A percentile compares a stretch with the other conserved stretches of the same genome.
Conservation (phyloP, 2,888 invertebrate genomes). For the Torymus aiolomorphi region DNA sequence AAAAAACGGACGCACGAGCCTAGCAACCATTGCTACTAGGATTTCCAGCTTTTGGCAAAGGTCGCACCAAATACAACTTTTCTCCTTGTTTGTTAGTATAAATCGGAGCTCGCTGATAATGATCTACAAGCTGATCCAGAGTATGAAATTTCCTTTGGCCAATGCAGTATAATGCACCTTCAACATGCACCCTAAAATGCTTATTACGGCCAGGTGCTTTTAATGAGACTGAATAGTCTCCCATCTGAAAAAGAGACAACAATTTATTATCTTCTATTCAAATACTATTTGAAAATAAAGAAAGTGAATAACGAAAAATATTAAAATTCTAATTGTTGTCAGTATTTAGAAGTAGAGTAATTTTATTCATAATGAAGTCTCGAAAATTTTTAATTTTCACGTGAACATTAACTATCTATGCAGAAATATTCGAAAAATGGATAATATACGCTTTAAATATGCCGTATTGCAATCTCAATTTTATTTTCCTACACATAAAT, state of each 20-base stretch:
- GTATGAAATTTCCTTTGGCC: constrained; percentile 98
- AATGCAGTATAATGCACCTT: constrained; percentile 94
- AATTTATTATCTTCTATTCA: neutral
- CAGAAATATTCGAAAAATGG: too few species aligned
- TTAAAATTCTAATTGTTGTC: too few species aligned
- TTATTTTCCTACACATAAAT: too few species aligned
- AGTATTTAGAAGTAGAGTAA: too few species aligned
- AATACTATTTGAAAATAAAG: too few species aligned
- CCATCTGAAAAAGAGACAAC: constrained; percentile 82
- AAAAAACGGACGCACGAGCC: constrained; percentile 36
- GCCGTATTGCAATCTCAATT: too few species aligned
- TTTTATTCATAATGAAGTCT: too few species aligned
- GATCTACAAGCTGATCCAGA: constrained; percentile 96
- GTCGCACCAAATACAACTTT: constrained; percentile 96
- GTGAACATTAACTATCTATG: too few species aligned
- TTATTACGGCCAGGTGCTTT: constrained; percentile 99
- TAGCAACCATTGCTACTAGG: constrained; percentile 74
- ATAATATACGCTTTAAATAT: too few species aligned
- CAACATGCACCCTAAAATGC: constrained; percentile 98
- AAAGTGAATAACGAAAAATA: too few species aligned
- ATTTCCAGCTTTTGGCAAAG: constrained; percentile 84
- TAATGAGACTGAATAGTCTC: constrained; percentile 97
- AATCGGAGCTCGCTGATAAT: constrained; percentile 99
- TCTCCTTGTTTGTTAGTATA: constrained; percentile 98
- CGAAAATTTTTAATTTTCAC: too few species aligned